Base-by-base conservation (phyloP, 2,888 invertebrate genomes). In the Hedychridium roseum region DNA sequence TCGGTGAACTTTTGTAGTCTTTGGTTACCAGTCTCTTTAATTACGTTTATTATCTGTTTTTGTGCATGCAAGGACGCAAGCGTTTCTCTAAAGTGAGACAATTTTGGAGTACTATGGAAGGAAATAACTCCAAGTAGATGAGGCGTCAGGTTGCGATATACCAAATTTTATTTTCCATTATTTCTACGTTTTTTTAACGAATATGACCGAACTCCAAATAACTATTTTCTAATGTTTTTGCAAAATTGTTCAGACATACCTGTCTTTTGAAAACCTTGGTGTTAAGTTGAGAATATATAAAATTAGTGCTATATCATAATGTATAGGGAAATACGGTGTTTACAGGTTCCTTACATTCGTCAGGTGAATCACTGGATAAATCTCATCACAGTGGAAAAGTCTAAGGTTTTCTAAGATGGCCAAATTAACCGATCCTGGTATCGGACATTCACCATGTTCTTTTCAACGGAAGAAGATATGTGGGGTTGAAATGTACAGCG, bases 41-140 rank as follows among this genome's bases (percentile, higher is more conserved):
- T 45, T 65, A 48, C 48, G 44, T 46, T 11, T 59, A 26, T 64
- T 16, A 23, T 32, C 40, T 26, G 35, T 50, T 43, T 60, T 57
- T 54, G 54, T 63, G 72, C 73, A 73, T 70, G 68, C 68, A 73
- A 78, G 78, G 78, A 78, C 78, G 76, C 72, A 78, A 76, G 59
- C 77, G 73, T 61, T 78, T 78, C 66, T 77, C 77, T 43, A 78
- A 76, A 74, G 75, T 78, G 64, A 70, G 73, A 64, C 76, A 78
- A 45, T 78, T 78, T 76, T 78, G 78, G 78, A 78, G 77, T 63
- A 77, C 78, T 55, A 72, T 78, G 78, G 78, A 78, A 58, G 76
- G 77, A 52, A 74, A 74, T 70, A 68, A 66, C 64, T 38, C 57
- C 57, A 71, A 73, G 64, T 72, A 69, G 50, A 62, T 55, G 47